phyloP scores from a whole-genome alignment of 2,113 vertebrate species.

The Dolichotis patagonum region DNA sequence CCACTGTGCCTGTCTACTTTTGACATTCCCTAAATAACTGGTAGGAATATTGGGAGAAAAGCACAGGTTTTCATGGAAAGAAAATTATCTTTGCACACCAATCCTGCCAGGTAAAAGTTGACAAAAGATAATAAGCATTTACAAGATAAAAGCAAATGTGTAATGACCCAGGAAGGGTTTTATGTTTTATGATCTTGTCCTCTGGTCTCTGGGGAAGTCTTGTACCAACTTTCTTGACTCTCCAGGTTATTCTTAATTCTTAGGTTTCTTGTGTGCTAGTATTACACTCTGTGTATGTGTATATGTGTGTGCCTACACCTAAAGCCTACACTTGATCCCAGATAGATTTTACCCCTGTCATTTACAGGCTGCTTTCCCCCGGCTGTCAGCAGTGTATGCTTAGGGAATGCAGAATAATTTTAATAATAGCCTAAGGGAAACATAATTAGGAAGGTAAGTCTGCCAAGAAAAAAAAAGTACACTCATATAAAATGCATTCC shows the following conservation, averaged over 20 bases:
- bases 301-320: not conserved
- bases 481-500: constrained; percentile 63
- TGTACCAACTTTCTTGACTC: not conserved
- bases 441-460: constrained; percentile 69
- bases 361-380: not conserved
- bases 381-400: constrained; percentile 14
- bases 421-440: constrained; percentile 63
- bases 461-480: constrained; percentile 60
- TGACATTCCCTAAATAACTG: not conserved
- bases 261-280: not conserved
- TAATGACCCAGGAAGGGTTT: not conserved
- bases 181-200: not conserved
- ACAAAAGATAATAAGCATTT: not conserved
- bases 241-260: not conserved
- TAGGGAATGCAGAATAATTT: constrained; percentile 61
- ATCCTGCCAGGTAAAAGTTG: not conserved
- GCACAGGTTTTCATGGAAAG: not conserved
- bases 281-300: not conserved
- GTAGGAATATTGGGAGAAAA: not conserved
- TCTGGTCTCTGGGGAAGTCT: not conserved
- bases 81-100: not conserved
- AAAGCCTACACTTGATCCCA: not conserved
- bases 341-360: not conserved
- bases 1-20: not conserved
- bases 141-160: not conserved